These are phyloP conservation scores for Bombus breviceps DNA, from an alignment of 1,140 invertebrate genomes.

Conservation along the genomic window DNA sequence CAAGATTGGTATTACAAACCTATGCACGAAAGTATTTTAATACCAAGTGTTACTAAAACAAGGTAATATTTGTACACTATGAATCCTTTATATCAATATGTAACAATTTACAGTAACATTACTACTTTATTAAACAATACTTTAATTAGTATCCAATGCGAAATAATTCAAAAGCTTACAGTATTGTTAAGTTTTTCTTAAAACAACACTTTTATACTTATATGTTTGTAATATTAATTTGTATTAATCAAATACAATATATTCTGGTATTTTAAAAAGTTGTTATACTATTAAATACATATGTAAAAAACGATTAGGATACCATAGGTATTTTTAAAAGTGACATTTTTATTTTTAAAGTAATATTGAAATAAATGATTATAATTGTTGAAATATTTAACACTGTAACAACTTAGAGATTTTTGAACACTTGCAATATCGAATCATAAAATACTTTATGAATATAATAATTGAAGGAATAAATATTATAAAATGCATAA, in stretches of 20 bases:
- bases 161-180: neutral
- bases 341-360: neutral
- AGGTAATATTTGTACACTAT: slow-evolving; percentile 20
- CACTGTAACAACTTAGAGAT: neutral
- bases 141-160: neutral
- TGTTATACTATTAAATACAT: slow-evolving; percentile 21
- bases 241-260: neutral
- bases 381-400: slow-evolving; percentile 1
- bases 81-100: neutral
- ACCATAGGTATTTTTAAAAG: neutral
- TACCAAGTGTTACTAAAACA: slow-evolving; percentile 23
- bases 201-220: neutral
- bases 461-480: slow-evolving; percentile 13
- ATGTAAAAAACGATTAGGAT: slow-evolving; percentile 5
- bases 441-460: slow-evolving; percentile 2
- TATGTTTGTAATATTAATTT: slow-evolving; percentile 19
- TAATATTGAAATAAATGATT: neutral
- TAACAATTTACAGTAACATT: neutral
- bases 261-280: slow-evolving; percentile 1
- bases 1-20: slow-evolving; percentile 16
- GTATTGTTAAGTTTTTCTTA: slow-evolving; percentile 18
- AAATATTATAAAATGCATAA: neutral
- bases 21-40: slow-evolving; percentile 46
- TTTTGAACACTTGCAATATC: neutral
- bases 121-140: neutral